phyloP scores from a whole-genome alignment of 2,888 invertebrate species.

The Carpatolechia fugitivella region DNA sequence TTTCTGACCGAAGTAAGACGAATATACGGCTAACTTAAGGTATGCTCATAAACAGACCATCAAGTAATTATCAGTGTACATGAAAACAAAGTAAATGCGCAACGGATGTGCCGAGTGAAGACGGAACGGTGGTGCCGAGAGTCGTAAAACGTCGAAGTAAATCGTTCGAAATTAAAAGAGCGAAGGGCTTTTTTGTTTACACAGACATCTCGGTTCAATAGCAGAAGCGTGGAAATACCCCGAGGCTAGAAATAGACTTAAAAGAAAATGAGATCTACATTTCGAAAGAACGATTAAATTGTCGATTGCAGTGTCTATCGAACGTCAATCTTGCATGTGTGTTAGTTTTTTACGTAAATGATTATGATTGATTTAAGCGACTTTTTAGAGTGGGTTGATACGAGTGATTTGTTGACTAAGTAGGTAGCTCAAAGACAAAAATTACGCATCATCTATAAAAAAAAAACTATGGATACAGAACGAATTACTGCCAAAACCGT shows the following conservation, averaged over 20 bases:
- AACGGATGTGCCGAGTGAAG: conserved; percentile 9
- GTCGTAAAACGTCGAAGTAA: conserved; percentile 43
- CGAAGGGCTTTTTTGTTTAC: conserved; percentile 43
- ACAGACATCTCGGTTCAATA: conserved; percentile 22
- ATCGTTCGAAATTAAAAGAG: conserved; percentile 47
- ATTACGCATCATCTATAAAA: no score
- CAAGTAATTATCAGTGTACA: background rate
- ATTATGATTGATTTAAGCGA: no score
- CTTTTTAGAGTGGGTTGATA: no score
- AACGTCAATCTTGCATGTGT: background rate
- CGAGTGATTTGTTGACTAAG: no score
- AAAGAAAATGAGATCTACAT: background rate
- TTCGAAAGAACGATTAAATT: background rate
- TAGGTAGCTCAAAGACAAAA: no score
- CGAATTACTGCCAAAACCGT: no score
- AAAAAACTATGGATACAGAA: no score
- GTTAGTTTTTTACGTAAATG: background rate
- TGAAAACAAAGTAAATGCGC: conserved; percentile 3
- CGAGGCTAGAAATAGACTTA: background rate
- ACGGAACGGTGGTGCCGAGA: background rate
- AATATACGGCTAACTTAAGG: no score
- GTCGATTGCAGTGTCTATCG: background rate
- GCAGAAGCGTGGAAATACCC: background rate
- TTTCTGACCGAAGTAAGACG: background rate
- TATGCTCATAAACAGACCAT: background rate